Evolutionary conservation across 2,888 invertebrate genomes (phyloP), one percentile per base, ranked within the genome.

Genomic region (Falcaria lacertinaria): DNA sequence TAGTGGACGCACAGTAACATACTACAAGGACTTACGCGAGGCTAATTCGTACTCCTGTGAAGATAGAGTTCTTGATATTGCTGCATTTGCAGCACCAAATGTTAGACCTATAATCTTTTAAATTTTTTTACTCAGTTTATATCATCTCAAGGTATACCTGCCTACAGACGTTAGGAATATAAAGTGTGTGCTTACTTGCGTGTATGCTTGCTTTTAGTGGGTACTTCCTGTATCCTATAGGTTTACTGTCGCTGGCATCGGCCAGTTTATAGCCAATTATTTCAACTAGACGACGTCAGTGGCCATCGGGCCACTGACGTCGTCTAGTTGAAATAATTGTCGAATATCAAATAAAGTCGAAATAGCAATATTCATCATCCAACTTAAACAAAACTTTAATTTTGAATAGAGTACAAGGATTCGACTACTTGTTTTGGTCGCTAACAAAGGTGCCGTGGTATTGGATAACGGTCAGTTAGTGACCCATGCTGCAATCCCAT

Each of bases 21-120:
- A 97, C 70, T 98, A 96, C 74, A 92, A 94, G 61, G 97, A 98
- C 69, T 95, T 97, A 63, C 94, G 94, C 62, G 98, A 98, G 65
- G 91, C 93, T 14, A 94, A 96, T 64, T 95, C 96, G n/a, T 97
- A 94, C 75, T 85, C 96, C 34, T 96, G 95, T 64, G 95, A 95
- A 15, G 98, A 98, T 74, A 92, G 93, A 65, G 96, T 98, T 48
- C 93, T 95, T 49, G 97, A 97, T 74, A 92, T 98, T 11, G 90
- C 80, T 28, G 78, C 79, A 16, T 88, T 82, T 66, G 57, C 84
- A 54, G 72, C 83, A 39, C 87, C 89, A 41, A 91, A 90, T 67
- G 91, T 91, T 69, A 74, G 76, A 45, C 33, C 28, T 7, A 8
- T 8, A 25, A 5, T 8, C 7, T 25, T 2, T 11, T 28, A 28